These are phyloP conservation scores for Drosophila ironensis DNA, from an alignment of 1,140 invertebrate species.

Conservation along the genomic window DNA sequence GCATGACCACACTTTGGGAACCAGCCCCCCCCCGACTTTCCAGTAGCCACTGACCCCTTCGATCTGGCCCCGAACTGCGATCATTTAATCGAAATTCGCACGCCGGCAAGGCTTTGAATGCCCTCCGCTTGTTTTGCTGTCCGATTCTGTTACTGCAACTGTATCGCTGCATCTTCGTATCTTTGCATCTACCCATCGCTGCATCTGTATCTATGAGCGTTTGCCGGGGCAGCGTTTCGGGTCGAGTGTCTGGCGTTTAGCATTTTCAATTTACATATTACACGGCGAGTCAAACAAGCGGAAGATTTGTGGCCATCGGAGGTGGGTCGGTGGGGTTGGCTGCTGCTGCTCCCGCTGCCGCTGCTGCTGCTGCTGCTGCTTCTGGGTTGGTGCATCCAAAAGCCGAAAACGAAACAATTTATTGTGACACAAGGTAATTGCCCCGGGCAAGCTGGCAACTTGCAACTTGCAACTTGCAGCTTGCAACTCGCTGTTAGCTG, in stretches of 20 bases:
- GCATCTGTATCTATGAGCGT: constrained; percentile 40
- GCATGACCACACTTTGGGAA: too few species aligned
- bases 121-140: constrained; percentile 15
- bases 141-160: constrained; percentile 27
- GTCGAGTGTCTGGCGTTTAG: constrained; percentile 76
- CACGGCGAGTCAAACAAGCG: constrained; percentile 68
- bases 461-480: constrained; percentile 9
- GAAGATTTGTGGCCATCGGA: constrained; percentile 66
- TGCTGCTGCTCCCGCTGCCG: background rate
- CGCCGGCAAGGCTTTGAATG: background rate
- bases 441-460: constrained; percentile 41
- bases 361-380: too few species aligned
- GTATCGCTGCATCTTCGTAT: constrained; percentile 23
- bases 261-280: constrained; percentile 80
- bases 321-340: background rate
- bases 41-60: background rate
- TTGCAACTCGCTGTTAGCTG: constrained; percentile 7
- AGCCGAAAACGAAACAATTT: constrained; percentile 65
- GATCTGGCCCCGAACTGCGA: background rate
- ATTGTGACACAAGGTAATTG: constrained; percentile 77
- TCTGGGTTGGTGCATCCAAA: constrained; percentile 15
- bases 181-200: constrained; percentile 27
- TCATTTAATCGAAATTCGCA: constrained; percentile 24
- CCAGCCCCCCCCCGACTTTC: background rate
- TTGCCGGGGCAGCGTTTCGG: constrained; percentile 22